These are phyloP conservation scores for Candoia aspera DNA, from an alignment of 2,113 vertebrate species.

Conservation along the genomic window DNA sequence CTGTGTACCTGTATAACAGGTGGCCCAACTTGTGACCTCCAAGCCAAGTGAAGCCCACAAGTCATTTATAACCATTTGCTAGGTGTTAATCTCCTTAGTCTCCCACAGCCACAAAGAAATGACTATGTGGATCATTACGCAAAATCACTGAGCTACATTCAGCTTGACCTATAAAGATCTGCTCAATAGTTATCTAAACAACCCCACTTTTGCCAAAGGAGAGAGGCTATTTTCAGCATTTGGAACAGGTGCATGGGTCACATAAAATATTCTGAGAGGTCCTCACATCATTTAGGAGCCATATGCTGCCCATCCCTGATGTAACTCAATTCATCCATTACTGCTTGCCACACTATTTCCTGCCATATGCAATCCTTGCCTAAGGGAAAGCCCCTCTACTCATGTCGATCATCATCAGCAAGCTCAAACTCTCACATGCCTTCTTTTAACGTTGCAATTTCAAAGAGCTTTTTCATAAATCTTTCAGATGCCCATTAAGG, in stretches of 20 bases:
- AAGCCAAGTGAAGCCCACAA: background rate
- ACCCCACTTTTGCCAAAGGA: background rate
- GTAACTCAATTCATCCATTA: conserved; percentile 46
- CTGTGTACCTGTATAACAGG: background rate
- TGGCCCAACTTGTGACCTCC: background rate
- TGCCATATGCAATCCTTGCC: conserved; percentile 24
- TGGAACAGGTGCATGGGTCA: background rate
- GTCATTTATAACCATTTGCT: background rate
- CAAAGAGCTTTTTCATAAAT: conserved; percentile 34
- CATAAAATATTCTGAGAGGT: background rate
- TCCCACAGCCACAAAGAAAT: background rate
- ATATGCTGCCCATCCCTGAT: conserved; percentile 27
- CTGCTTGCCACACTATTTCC: conserved; percentile 51
- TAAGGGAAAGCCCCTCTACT: background rate
- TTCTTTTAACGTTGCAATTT: conserved; percentile 12
- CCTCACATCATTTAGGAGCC: background rate
- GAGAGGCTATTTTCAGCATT: background rate
- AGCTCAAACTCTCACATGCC: conserved; percentile 10
- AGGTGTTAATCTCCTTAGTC: background rate
- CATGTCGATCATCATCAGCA: conserved; percentile 3
- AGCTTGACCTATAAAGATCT: background rate
- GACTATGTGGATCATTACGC: background rate
- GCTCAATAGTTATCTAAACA: background rate
- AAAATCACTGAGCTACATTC: too few relatives aligned
- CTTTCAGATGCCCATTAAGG: background rate